These are phyloP conservation scores for Drosophila borborema DNA, from an alignment of 2,888 invertebrate genomes.

Conservation along the genomic window DNA sequence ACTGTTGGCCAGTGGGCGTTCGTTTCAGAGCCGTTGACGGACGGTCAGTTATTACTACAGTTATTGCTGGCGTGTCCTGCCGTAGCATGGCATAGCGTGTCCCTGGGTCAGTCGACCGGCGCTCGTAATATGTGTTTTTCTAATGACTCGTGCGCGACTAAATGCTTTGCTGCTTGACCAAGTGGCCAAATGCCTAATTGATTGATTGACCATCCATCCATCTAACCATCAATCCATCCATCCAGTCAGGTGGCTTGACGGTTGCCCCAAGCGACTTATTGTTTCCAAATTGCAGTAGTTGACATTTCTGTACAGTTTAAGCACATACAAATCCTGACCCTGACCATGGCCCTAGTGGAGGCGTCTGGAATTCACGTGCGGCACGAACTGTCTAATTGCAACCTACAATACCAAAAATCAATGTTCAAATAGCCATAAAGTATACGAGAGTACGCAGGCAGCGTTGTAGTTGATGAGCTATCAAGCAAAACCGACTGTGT, in stretches of 20 bases:
- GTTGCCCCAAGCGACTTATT: neutral
- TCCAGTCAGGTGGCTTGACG: neutral
- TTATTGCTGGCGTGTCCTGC: constrained; percentile 35
- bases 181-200: constrained; percentile 20
- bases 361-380: constrained; percentile 34
- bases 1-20: constrained; percentile 20
- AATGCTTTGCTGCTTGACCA: constrained; percentile 58
- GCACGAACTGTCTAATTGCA: constrained; percentile 55
- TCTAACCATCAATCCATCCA: neutral
- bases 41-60: constrained; percentile 56
- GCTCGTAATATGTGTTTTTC: constrained; percentile 35
- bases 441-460: neutral
- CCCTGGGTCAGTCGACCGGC: constrained; percentile 13
- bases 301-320: constrained; percentile 17
- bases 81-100: constrained; percentile 33
- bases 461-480: neutral
- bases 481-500: neutral
- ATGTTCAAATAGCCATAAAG: neutral
- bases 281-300: constrained; percentile 13
- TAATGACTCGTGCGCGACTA: constrained; percentile 57
- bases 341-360: constrained; percentile 14
- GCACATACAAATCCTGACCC: constrained; percentile 12
- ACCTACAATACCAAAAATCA: constrained; percentile 39
- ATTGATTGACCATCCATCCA: constrained; percentile 18
- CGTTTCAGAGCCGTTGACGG: constrained; percentile 17